Conservation (phyloP, 2,888 invertebrate species). For the Orchesellides sinensis region DNA sequence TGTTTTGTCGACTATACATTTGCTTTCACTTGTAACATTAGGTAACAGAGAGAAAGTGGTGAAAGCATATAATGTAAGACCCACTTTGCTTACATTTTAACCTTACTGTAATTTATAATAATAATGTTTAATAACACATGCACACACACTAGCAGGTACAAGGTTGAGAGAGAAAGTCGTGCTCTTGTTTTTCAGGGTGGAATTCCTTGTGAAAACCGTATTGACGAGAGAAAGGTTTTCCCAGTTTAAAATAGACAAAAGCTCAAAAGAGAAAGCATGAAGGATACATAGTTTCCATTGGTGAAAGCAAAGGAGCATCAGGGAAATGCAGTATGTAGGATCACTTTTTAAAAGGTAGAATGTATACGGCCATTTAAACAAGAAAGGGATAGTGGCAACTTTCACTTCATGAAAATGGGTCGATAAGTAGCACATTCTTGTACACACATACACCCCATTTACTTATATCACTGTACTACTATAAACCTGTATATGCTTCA, state of each 20-base stretch:
- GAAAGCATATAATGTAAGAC: background rate
- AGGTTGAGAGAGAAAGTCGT: background rate
- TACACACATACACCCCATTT: background rate
- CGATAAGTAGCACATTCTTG: conserved; percentile 22
- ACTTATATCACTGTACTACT: background rate
- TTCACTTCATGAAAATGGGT: conserved; percentile 10
- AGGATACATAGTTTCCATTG: too few species aligned
- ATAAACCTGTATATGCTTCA: too few species aligned
- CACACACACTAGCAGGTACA: background rate
- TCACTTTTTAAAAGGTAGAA: background rate
- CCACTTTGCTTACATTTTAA: conserved; percentile 9
- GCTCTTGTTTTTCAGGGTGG: too few species aligned
- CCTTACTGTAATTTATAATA: conserved; percentile 17
- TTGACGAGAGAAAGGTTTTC: too few species aligned
- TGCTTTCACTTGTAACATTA: background rate
- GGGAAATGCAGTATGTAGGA: background rate
- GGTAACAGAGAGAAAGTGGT: too few species aligned
- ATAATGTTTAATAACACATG: conserved; percentile 6
- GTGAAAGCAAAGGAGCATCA: background rate
- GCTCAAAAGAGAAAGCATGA: too few species aligned
- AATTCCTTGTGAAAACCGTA: too few species aligned
- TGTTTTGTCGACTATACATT: background rate
- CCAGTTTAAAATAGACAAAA: too few species aligned
- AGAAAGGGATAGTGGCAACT: background rate
- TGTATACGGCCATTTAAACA: conserved; percentile 5